phyloP scores from a whole-genome alignment of 2,888 invertebrate species.

The Catocala nupta region DNA sequence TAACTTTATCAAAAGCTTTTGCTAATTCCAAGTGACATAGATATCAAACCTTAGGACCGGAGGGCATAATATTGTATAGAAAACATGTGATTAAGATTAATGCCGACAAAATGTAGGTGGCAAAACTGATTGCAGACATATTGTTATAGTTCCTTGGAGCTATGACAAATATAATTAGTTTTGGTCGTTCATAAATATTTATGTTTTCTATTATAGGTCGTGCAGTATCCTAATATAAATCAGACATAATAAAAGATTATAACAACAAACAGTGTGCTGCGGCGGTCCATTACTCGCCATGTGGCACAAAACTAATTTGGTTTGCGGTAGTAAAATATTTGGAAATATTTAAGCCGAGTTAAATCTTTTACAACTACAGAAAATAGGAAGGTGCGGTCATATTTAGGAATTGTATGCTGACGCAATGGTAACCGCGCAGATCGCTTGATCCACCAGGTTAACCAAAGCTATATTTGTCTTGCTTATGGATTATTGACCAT shows the following conservation, averaged over 20 bases:
- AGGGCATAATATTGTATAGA: slow-evolving; percentile 54
- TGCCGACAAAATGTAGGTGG: slow-evolving; percentile 50
- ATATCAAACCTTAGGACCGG: slow-evolving; percentile 45
- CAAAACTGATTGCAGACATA: slow-evolving; percentile 45
- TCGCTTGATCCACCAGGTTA: no score
- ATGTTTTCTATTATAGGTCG: slow-evolving; percentile 21
- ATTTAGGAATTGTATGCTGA: no score
- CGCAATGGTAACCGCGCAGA: no score
- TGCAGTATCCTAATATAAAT: slow-evolving; percentile 3
- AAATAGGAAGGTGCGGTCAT: no score
- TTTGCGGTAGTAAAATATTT: neutral
- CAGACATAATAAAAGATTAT: neutral
- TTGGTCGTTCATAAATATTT: slow-evolving; percentile 47
- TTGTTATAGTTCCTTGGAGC: slow-evolving; percentile 50
- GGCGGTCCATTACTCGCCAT: neutral
- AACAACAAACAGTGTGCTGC: neutral
- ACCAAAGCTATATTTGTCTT: no score
- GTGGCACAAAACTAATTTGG: neutral
- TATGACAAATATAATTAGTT: slow-evolving; percentile 48
- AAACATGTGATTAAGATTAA: slow-evolving; percentile 59
- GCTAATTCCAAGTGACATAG: slow-evolving; percentile 38
- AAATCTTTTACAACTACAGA: neutral
- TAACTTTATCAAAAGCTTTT: slow-evolving; percentile 40
- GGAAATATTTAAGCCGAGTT: neutral
- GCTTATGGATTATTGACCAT: no score